These are phyloP conservation scores for Crenichthys baileyi DNA, from an alignment of 2,797 vertebrate genomes.

Conservation along the genomic window DNA sequence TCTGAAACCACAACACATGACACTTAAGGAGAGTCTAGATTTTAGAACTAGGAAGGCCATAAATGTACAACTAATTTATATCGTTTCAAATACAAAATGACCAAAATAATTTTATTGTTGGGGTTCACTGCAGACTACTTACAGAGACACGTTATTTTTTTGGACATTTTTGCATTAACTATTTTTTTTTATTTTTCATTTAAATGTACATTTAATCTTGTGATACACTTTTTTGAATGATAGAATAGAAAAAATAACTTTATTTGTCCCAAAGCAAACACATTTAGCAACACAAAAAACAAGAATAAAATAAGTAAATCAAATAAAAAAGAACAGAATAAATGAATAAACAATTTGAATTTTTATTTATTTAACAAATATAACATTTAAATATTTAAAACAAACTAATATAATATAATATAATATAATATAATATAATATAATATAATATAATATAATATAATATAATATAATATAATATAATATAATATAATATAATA, in stretches of 20 bases:
- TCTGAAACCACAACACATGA: no score
- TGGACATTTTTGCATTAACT: no score
- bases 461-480: not conserved
- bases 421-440: no score
- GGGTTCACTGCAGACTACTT: no score
- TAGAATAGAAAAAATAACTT: not conserved
- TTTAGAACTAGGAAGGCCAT: constrained; percentile 36
- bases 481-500: not conserved
- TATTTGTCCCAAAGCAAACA: not conserved
- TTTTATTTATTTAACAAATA: not conserved
- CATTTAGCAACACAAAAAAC: not conserved
- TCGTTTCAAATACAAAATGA: not conserved
- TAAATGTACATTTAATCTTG: no score
- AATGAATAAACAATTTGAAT: not conserved
- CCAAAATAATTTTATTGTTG: no score
- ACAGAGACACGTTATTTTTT: no score
- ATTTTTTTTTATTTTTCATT: no score
- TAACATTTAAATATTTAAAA: not conserved
- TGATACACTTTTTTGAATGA: no score
- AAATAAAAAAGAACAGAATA: not conserved
- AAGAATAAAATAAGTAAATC: not conserved
- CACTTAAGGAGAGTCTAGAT: not conserved
- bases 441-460: no score
- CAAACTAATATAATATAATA: no score
- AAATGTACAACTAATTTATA: not conserved